Conservation (phyloP, 37 sponge, comb jelly and placozoan species). For the Spongilla lacustris region DNA sequence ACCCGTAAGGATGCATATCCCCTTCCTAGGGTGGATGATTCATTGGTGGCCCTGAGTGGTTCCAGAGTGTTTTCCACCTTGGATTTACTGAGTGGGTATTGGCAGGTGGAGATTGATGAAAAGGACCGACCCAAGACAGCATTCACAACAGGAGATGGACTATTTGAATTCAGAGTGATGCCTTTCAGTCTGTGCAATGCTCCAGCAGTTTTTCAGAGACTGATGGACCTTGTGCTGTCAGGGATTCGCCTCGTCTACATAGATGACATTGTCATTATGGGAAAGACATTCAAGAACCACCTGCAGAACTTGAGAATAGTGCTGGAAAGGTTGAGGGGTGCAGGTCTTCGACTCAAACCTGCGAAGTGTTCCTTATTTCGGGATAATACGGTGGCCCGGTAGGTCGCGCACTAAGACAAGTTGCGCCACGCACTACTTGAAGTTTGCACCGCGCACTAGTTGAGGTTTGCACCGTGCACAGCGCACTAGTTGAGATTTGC, state of each 20-base stretch:
- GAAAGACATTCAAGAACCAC: slow-evolving; percentile 12
- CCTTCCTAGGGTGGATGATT: slow-evolving; percentile 63
- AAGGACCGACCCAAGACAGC: slow-evolving; percentile 51
- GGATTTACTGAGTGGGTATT: slow-evolving; percentile 67
- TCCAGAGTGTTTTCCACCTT: slow-evolving; percentile 46
- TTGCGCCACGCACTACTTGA: too few species aligned
- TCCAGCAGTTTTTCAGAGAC: slow-evolving; percentile 49
- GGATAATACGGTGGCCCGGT: too few species aligned
- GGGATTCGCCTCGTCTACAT: slow-evolving; percentile 25
- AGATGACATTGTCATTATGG: slow-evolving; percentile 2
- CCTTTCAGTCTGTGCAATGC: slow-evolving; percentile 64
- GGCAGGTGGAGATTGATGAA: slow-evolving; percentile 58
- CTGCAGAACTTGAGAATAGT: slow-evolving; percentile 19
- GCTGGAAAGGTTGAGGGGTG: neutral
- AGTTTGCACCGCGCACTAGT: too few species aligned
- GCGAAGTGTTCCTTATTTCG: too few species aligned
- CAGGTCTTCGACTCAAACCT: slow-evolving; percentile 25
- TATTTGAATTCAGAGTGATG: slow-evolving; percentile 60
- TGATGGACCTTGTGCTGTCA: slow-evolving; percentile 12
- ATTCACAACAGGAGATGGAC: slow-evolving; percentile 51
- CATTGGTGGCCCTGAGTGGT: slow-evolving; percentile 28
- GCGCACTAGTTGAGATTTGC: too few species aligned
- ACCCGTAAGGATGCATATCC: slow-evolving; percentile 63
- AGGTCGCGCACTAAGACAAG: too few species aligned
- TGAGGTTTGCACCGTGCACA: too few species aligned